Evolutionary conservation across 2,797 vertebrate species (phyloP), one percentile per base, ranked within the genome.

Genomic region (Muscicapa striata): DNA sequence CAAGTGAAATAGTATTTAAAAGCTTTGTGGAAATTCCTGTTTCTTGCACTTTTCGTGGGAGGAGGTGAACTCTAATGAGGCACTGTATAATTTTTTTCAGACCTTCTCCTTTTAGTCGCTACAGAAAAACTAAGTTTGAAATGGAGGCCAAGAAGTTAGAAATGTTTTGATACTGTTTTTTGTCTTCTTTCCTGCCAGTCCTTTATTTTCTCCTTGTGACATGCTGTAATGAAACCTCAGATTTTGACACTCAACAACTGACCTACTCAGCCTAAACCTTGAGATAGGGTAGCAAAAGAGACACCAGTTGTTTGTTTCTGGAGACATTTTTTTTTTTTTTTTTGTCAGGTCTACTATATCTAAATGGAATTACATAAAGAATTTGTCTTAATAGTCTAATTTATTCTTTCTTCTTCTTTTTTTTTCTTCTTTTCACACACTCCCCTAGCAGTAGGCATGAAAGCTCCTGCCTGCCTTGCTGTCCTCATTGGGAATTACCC

Each of bases 351-450:
- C 55, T 24, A 8, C 6, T 54, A 2, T 40, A 66, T 49, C 12
- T 9, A 66, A 57, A 23, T 41, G 19, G 58, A 73, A 64, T 85
- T 64, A 40, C 10, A 22, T 41, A 20, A 73, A 63, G 22, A 57
- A 22, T 68, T 87, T 49, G 2, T 54, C 26, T 46, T 69, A 51
- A 46, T 5, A 45, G 21, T 17, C 10, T 54, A 22, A 76, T 70
- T 51, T 51, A 12, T 34, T 57, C 5, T 7, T 26, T 24, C 14
- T 14, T 20, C 16, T 17, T 40, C n/a, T 16, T 6, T 17, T 40
- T 22, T 13, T 6, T 7, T 0, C 3, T 41, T 21, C 5, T 67
- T 51, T 36, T 36, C 14, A 6, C 4, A 11, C 2, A 20, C 16
- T 54, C 3, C 2, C 9, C 10, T 36, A 73, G 21, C 52, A 70